Evolutionary conservation across 2,113 vertebrate genomes (phyloP).

Genomic region (Pungitius pungitius): DNA sequence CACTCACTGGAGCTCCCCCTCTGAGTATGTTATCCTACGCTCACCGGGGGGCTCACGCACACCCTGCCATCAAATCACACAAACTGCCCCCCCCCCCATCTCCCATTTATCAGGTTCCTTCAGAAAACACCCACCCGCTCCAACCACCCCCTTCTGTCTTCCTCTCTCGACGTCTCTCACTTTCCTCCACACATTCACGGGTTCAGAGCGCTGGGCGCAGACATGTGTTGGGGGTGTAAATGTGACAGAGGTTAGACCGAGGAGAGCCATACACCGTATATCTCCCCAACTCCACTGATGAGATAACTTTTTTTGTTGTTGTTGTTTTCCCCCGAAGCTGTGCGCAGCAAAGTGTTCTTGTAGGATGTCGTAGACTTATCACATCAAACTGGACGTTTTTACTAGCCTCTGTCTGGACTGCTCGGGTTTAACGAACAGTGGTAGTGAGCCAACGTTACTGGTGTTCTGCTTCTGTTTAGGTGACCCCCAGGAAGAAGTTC

Average conservation of each 20-base stretch:
- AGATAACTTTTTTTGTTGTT: constrained; percentile 75
- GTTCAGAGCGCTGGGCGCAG: constrained; percentile 16
- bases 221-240: constrained; percentile 8
- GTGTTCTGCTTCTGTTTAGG: constrained; percentile 78
- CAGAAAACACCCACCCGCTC: constrained; percentile 23
- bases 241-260: constrained; percentile 63
- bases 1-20: constrained; percentile 70
- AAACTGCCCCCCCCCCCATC: constrained; percentile 44
- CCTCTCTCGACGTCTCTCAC: neutral
- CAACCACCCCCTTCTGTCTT: neutral
- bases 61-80: constrained; percentile 63
- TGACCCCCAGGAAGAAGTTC: constrained; percentile 98
- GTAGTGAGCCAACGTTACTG: constrained; percentile 20
- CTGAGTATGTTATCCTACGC: constrained; percentile 69
- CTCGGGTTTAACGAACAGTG: constrained; percentile 27
- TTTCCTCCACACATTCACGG: constrained; percentile 33
- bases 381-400: constrained; percentile 8
- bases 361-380: constrained; percentile 16
- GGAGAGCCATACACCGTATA: constrained; percentile 82
- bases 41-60: constrained; percentile 59
- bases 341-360: constrained; percentile 1
- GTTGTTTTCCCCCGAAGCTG: constrained; percentile 61
- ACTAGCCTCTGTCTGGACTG: constrained; percentile 31
- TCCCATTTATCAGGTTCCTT: constrained; percentile 41
- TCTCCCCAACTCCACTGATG: constrained; percentile 75